These are phyloP conservation scores for Daubentonia madagascariensis DNA, from an alignment of 2,113 vertebrate genomes.

Conservation along the genomic window DNA sequence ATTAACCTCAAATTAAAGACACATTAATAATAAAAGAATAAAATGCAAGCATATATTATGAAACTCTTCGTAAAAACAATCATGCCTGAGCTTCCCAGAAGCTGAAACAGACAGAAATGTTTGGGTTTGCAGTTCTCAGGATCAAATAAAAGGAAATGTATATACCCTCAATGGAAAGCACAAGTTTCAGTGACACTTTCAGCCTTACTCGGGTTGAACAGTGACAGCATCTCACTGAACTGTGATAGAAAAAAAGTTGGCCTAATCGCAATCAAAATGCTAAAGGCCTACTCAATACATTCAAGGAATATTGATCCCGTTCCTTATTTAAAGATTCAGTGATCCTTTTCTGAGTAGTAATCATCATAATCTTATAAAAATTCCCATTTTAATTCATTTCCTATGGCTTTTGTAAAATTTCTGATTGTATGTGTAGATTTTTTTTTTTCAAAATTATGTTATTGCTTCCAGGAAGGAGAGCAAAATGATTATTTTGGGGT, in stretches of 20 bases:
- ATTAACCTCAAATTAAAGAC: not conserved
- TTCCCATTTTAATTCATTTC: not conserved
- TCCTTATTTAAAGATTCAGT: not conserved
- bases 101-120: not conserved
- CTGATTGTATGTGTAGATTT: not conserved
- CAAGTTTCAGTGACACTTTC: not conserved
- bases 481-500: conserved; percentile 65
- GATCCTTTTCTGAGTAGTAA: not conserved
- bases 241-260: not conserved
- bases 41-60: not conserved
- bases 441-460: conserved; percentile 15
- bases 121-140: not conserved
- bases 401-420: conserved; percentile 25
- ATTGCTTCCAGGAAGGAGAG: conserved; percentile 61
- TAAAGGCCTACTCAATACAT: not conserved
- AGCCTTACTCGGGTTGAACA: not conserved
- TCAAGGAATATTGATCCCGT: not conserved
- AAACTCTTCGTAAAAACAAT: not conserved
- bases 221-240: not conserved
- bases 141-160: not conserved
- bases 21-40: not conserved
- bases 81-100: not conserved
- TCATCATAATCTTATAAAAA: not conserved
- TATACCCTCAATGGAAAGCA: not conserved
- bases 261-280: not conserved